Evolutionary conservation across 2,113 vertebrate species (phyloP), one percentile per base, ranked within the genome.

Genomic region (Podocnemis expansa): DNA sequence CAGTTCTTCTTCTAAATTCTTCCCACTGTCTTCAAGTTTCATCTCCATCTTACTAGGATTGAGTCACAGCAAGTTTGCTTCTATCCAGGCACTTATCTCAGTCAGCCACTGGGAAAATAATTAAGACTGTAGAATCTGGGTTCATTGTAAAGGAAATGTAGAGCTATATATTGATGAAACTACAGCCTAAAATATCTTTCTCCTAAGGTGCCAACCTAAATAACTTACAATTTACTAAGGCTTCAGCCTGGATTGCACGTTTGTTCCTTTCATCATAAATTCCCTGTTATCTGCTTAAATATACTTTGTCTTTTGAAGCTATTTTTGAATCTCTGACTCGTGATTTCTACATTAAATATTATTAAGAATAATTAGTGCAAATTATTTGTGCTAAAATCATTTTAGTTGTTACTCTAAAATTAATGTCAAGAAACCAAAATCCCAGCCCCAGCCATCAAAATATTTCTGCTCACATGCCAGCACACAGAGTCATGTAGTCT

Each of bases 71-170:
- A 93, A 84, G 89, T 94, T 70, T 94, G 10, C 47, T 95, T 91
- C 85, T 89, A 56, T 85, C 19, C 3, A 1, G 91, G 86, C 63
- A 81, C 47, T 87, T 94, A 87, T 56, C 84, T 95, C 80, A 51
- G 87, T 67, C 78, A 85, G 80, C 45, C 73, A 55, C 76, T 87
- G 45, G 82, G 88, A 91, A 94, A 87, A 90, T 85, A 75, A 92
- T 87, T 47, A 76, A 86, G 41, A 67, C 60, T n/a, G 34, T n/a
- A 67, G 16, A 67, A 34, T 45, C 52, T 89, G 11, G 88, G 84
- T 95, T 96, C 94, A 97, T 87, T 89, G 95, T 96, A 88, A 94
- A 83, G 89, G 89, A 89, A 95, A 87, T 93, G 49, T 90, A 92
- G 87, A 47, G 88, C 87, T 96, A 55, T 75, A 86, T 14, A 8